These are phyloP conservation scores for Siderastrea siderea DNA, from an alignment of 92 coral and sea anemone species.

Conservation along the genomic window DNA sequence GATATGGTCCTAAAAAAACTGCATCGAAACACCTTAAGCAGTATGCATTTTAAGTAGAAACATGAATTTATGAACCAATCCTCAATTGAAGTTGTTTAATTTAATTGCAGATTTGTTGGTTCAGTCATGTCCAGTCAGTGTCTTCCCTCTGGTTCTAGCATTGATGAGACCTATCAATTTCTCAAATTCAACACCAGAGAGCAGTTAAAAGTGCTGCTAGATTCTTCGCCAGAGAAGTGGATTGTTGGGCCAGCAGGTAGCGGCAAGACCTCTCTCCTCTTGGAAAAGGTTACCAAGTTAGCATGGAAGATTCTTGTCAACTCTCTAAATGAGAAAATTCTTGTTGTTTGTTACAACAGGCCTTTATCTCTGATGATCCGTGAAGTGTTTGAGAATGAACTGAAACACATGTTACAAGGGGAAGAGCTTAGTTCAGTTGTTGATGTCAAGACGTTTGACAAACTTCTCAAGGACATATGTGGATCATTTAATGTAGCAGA, in stretches of 20 bases:
- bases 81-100: background rate
- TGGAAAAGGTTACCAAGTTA: constrained; percentile 41
- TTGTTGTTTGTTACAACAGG: constrained; percentile 53
- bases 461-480: background rate
- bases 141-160: background rate
- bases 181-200: background rate
- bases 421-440: background rate
- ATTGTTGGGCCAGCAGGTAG: constrained; percentile 72
- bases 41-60: too few species aligned
- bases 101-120: background rate
- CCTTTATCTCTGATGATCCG: constrained; percentile 10
- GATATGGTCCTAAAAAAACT: too few species aligned
- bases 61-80: too few species aligned
- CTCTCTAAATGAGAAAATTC: constrained; percentile 17
- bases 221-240: constrained; percentile 43
- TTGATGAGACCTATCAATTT: background rate
- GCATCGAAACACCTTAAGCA: too few species aligned
- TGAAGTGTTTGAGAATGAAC: background rate
- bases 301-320: background rate
- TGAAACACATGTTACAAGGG: background rate
- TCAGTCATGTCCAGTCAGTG: background rate
- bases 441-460: constrained; percentile 28
- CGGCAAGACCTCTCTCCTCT: constrained; percentile 60
- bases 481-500: background rate
- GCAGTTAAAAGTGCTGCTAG: constrained; percentile 27